Evolutionary conservation across 2,797 vertebrate genomes (phyloP), one percentile per base, ranked within the genome.

Genomic region (Sebastes taczanowskii): DNA sequence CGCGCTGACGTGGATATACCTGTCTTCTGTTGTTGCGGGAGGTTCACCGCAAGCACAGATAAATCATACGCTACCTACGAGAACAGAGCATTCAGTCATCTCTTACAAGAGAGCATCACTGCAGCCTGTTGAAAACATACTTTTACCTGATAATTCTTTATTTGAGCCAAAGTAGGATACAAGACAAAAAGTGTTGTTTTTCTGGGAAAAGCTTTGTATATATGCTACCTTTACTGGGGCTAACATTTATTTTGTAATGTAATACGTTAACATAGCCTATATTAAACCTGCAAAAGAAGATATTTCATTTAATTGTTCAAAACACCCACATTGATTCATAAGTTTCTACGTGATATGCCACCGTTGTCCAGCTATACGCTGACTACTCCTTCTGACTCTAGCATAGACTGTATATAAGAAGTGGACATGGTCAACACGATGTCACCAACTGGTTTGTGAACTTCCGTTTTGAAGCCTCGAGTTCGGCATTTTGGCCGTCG

Each of bases 1-100:
- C 85, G 62, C 80, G 88, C 89, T 91, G 88, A 89, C 52, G 49
- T 82, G 85, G 77, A 82, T 58, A 53, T 66, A 78, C 81, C 71
- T 79, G 71, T 83, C 75, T 35, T 83, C 78, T 90, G 81, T 81
- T 79, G 62, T 74, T 80, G 71, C 56, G 74, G 77, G 61, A 88
- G 74, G 70, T 23, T 60, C 74, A 65, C 29, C 18, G 34, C 70
- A 62, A 85, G 76, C 71, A 77, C 27, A 88, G 71, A 92, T 90
- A 86, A 92, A 93, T 91, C 83, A 88, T 14, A 70, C 18, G 9
- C 32, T 42, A 42, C 79, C 60, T 27, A 32, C 79, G 60, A 80
- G 52, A 82, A 81, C 59, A 85, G 56, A 80, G 59, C 42, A 38
- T 83, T 77, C 73, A 84, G 58, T 83, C 81, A 78, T 84, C 64